Conservation (phyloP, 2,113 vertebrate species). For the Machaerirhynchus nigripectus region DNA sequence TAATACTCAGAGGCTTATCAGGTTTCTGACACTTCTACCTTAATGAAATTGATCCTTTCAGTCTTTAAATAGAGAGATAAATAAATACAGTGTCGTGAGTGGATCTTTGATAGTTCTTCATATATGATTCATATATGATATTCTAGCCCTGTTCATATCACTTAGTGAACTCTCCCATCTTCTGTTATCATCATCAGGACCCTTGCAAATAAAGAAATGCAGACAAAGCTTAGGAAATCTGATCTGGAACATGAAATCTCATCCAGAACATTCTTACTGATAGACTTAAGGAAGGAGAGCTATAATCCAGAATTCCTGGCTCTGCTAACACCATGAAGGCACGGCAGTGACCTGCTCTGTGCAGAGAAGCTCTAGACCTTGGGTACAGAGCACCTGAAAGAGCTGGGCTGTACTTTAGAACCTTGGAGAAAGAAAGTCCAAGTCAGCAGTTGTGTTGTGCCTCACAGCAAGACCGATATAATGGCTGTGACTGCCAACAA, state of each 20-base stretch:
- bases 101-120: neutral
- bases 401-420: accelerated
- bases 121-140: neutral
- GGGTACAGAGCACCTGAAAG: neutral
- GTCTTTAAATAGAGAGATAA: neutral
- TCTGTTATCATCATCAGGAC: neutral
- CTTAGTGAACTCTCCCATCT: neutral
- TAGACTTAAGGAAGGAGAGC: neutral
- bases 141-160: neutral
- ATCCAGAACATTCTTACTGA: neutral
- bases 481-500: accelerated
- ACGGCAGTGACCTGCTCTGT: neutral
- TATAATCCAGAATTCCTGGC: too few species aligned
- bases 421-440: neutral
- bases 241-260: neutral
- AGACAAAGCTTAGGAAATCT: neutral
- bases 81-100: neutral
- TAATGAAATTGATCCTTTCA: neutral
- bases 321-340: neutral
- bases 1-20: neutral
- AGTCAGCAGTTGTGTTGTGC: neutral
- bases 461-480: neutral
- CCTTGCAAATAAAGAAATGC: neutral
- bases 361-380: neutral
- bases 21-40: neutral